Evolutionary conservation across 2,888 invertebrate genomes (phyloP), one percentile per base, ranked within the genome.

Genomic region (Nomada fucata): DNA sequence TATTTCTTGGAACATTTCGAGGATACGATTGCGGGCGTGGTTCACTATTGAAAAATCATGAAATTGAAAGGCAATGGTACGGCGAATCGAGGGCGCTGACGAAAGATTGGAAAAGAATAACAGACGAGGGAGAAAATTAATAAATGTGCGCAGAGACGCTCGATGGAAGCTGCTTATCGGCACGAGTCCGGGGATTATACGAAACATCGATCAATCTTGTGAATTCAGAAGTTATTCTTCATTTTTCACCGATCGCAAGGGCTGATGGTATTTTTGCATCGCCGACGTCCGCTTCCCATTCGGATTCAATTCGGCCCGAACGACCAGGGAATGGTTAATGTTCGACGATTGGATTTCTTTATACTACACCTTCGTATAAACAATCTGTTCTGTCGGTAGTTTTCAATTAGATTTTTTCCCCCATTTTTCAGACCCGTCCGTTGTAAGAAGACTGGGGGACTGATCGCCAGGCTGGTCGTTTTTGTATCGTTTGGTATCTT

Each of bases 401-500:
- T 44, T 26, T 61, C 69, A 42, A 68, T 60, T 59, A 47, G 36
- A 18, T 52, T n/a, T 29, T 52, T 36, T n/a, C 15, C 15, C 29
- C 13, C 36, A 15, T 18, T 29, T 18, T 11, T 67, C 26, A n/a
- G n/a, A 26, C 44, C 0, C 18, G 23, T 20, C 47, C 68, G 23
- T 44, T n/a, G 23, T 15, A 20, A 42, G 29, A 5, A 15, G 44
- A 18, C n/a, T n/a, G n/a, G n/a, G n/a, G 53, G 26, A 47, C 20
- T 29, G 29, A 44, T n/a, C 15, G 23, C 50, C 36, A 2, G 11
- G 26, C 57, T 47, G 11, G 36, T 42, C 42, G 67, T 71, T 59
- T 20, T 55, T 65, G n/a, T 69, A 44, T 63, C 63, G n/a, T 23
- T 57, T 7, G 7, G 57, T 55, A 71, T 75, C 70, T 74, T 71